These are phyloP conservation scores for Ceyx erithaca DNA, from an alignment of 2,797 vertebrate species.

Conservation along the genomic window DNA sequence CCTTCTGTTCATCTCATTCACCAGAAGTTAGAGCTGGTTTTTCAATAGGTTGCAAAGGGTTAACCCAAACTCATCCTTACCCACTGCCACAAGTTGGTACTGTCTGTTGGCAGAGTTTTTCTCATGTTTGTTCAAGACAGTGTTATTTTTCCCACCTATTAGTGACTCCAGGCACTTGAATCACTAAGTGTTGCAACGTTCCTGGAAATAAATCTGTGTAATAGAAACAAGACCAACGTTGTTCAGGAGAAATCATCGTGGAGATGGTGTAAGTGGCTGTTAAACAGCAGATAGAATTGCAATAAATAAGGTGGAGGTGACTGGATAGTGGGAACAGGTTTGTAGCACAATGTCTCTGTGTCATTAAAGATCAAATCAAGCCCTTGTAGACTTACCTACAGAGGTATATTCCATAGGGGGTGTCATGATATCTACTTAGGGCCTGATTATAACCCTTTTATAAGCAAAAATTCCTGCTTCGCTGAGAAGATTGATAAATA, in stretches of 20 bases:
- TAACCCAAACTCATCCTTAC: neutral
- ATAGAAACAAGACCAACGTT: neutral
- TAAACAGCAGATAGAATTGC: neutral
- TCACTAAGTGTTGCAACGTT: conserved; percentile 16
- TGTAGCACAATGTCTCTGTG: neutral
- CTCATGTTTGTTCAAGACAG: conserved; percentile 44
- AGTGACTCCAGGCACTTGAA: conserved; percentile 17
- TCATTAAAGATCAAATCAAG: neutral
- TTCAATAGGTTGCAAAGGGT: neutral
- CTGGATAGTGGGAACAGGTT: neutral
- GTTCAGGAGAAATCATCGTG: neutral
- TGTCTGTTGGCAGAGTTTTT: conserved; percentile 30
- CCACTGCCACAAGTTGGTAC: neutral
- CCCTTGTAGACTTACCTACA: neutral
- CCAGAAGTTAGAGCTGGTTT: neutral
- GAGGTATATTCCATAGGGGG: neutral
- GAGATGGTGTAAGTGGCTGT: neutral
- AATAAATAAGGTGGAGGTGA: neutral
- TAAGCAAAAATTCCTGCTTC: neutral
- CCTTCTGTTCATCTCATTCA: neutral
- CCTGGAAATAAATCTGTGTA: conserved; percentile 12
- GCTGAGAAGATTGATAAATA: neutral
- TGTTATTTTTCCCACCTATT: conserved; percentile 65
- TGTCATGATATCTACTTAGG: neutral
- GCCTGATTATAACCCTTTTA: neutral